phyloP scores from a whole-genome alignment of 2,113 vertebrate genomes.

The Hydrolagus affinis region DNA sequence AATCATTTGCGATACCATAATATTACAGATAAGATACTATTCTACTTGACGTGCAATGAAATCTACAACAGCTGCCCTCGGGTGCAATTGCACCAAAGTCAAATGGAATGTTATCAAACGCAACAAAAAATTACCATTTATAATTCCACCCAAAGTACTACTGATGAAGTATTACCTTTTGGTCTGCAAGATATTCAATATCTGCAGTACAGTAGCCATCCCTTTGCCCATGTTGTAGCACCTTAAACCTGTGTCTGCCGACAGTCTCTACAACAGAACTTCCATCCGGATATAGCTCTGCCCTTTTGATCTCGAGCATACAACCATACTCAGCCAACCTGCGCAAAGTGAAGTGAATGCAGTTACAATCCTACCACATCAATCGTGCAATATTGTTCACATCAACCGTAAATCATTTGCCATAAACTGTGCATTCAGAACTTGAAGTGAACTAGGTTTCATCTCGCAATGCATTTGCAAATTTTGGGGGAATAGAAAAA shows the following conservation, averaged over 20 bases:
- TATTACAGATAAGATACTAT: no score
- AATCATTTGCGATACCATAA: no score
- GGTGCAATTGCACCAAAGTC: no score
- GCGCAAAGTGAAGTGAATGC: conserved; percentile 36
- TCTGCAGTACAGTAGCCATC: conserved; percentile 70
- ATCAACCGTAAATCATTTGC: background rate
- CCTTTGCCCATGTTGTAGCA: conserved; percentile 59
- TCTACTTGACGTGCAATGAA: no score
- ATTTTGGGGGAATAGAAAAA: no score
- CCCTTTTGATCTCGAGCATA: conserved; percentile 67
- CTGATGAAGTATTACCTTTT: conserved; percentile 48
- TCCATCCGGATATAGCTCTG: conserved; percentile 68
- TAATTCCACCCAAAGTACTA: background rate
- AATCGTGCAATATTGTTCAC: no score
- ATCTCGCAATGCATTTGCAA: no score
- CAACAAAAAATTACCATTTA: background rate
- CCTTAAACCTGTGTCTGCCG: conserved; percentile 66
- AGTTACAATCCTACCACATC: background rate
- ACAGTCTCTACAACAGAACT: conserved; percentile 69
- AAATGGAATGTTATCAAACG: no score
- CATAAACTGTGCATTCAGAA: no score
- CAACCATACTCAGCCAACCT: conserved; percentile 73
- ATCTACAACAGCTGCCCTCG: no score
- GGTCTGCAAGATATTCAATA: conserved; percentile 70
- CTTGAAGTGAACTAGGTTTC: no score